Evolutionary conservation across 2,888 invertebrate genomes (phyloP).

Genomic region (Sericinus montela): DNA sequence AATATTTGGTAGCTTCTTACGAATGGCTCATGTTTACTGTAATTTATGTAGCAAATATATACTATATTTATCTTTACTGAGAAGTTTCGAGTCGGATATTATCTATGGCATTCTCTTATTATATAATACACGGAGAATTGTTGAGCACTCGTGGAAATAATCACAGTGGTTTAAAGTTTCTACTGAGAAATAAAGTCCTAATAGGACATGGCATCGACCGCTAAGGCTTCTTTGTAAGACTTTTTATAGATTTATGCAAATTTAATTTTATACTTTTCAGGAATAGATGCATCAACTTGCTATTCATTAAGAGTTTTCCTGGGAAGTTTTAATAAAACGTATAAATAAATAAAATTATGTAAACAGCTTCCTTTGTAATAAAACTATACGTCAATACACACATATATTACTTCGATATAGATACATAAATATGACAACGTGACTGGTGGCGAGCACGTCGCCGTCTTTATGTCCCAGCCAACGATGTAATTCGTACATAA

Average conservation of each 20-base stretch:
- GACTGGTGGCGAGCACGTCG: too few species aligned
- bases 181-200: constrained; percentile 5
- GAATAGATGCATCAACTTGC: background rate
- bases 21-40: too few species aligned
- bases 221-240: background rate
- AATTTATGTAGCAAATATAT: background rate
- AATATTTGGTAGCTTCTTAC: too few species aligned
- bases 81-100: background rate
- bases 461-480: too few species aligned
- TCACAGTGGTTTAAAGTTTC: background rate
- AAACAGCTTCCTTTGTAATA: too few species aligned
- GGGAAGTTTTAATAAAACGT: too few species aligned
- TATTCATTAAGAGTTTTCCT: background rate
- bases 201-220: background rate
- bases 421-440: too few species aligned
- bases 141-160: background rate
- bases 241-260: constrained; percentile 10
- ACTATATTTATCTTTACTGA: background rate
- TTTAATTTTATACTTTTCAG: constrained; percentile 5
- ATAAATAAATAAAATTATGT: too few species aligned
- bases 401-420: too few species aligned
- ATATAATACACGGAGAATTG: background rate
- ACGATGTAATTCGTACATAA: too few species aligned
- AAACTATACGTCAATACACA: too few species aligned
- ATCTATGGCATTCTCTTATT: background rate